Base-by-base conservation (phyloP, 2,888 invertebrate species). In the Agrochola circellaris region DNA sequence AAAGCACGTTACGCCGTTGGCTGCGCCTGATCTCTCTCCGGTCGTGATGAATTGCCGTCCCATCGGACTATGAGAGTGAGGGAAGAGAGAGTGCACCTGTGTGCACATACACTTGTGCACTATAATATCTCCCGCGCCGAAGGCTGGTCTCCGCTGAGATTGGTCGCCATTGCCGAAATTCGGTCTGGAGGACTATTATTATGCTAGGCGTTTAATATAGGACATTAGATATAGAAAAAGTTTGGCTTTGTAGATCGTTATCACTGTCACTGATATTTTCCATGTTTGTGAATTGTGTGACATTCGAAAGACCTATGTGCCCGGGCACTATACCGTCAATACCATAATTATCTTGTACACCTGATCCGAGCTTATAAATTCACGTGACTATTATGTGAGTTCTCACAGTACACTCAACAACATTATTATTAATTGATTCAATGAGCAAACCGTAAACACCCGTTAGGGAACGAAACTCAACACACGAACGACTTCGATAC, bases 381-480 rank as follows among this genome's bases (percentile, higher is more conserved):
- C 6, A 34, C 23, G 77, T 56, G 84, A 66, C 23, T 54, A 42
- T 30, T 6, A 9, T 42, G 34, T 13, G 83, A 84, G 48, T 73
- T 75, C 38, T 15, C 23, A 34, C 2, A 75, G 82, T 78, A 73
- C 34, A 58, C 62, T 67, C 26, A 23, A 38, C 26, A 72, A 54
- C 48, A 68, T 73, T 73, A 79, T 48, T 73, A 71, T 71, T 82
- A 77, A 71, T 78, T 77, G 65, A 86, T 77, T 83, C 75, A 84
- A 75, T 76, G 77, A 75, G 61, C 69, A 76, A 56, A 75, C 73
- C 51, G 74, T 79, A 73, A 69, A 74, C 58, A 73, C 45, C 38
- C 74, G 13, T 58, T 60, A 48, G 45, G 62, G 66, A 66, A 71
- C 34, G 48, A 79, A 70, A 60, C 17, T 70, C 64, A 34, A 73